phyloP scores from a whole-genome alignment of 1,140 invertebrate species.

The Pemphigus obesinymphae region DNA sequence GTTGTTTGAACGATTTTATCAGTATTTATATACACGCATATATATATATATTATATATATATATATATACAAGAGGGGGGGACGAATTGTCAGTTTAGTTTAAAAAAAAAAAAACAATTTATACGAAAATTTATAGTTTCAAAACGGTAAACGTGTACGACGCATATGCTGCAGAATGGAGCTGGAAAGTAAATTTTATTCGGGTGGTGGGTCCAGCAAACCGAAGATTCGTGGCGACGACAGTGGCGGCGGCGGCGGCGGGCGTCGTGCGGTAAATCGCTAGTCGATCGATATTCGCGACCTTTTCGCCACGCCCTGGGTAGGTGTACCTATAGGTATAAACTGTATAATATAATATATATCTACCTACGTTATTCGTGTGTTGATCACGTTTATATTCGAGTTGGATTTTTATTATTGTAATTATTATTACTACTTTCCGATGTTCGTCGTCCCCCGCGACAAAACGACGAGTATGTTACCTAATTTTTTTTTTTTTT shows the following conservation, averaged over 20 bases:
- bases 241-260: not conserved
- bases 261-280: conserved; percentile 31
- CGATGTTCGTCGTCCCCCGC: not conserved
- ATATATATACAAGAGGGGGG: not conserved
- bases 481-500: not conserved
- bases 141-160: not conserved
- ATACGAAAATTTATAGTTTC: not conserved
- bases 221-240: not conserved
- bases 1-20: not conserved
- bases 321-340: not conserved
- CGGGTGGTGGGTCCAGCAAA: not conserved
- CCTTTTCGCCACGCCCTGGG: conserved; percentile 33
- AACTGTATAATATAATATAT: not conserved
- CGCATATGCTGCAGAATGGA: no score
- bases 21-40: no score
- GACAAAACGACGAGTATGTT: not conserved
- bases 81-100: not conserved
- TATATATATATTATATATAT: no score
- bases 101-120: not conserved
- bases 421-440: not conserved
- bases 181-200: not conserved
- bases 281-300: conserved; percentile 31
- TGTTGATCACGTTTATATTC: not conserved
- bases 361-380: not conserved
- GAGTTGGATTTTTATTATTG: not conserved